Conservation (phyloP, 2,797 vertebrate genomes). For the Sebastes hubbsi region DNA sequence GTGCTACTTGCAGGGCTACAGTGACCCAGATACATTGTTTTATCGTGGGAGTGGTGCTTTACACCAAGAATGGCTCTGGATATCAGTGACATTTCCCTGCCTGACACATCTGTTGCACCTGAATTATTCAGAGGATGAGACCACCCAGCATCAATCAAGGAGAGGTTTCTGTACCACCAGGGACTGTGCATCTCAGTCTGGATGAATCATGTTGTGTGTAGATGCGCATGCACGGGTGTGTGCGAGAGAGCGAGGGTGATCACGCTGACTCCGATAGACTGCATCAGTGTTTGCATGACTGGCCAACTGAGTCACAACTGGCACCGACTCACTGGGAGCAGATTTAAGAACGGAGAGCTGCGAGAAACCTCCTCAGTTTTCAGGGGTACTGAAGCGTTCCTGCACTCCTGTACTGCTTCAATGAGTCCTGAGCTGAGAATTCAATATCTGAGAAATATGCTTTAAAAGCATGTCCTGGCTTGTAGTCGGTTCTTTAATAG, state of each 20-base stretch:
- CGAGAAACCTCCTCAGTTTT: constrained; percentile 29
- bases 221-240: neutral
- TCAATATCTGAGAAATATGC: constrained; percentile 26
- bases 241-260: neutral
- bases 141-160: constrained; percentile 71
- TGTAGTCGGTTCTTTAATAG: neutral
- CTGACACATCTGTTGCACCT: constrained; percentile 74
- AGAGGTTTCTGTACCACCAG: constrained; percentile 39
- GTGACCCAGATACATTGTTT: constrained; percentile 79
- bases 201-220: constrained; percentile 43
- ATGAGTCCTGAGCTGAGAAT: constrained; percentile 31
- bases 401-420: constrained; percentile 39
- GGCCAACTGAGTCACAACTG: constrained; percentile 36
- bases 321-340: constrained; percentile 37
- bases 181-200: constrained; percentile 34
- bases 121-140: constrained; percentile 78
- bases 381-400: constrained; percentile 26
- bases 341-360: constrained; percentile 19
- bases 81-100: constrained; percentile 76
- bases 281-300: constrained; percentile 43
- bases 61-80: constrained; percentile 64
- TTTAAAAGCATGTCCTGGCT: constrained; percentile 16
- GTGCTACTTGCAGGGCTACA: constrained; percentile 59
- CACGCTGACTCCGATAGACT: constrained; percentile 26
- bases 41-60: constrained; percentile 63